Conservation (phyloP, 2,888 invertebrate species). For the Meteorus cinctellus region DNA sequence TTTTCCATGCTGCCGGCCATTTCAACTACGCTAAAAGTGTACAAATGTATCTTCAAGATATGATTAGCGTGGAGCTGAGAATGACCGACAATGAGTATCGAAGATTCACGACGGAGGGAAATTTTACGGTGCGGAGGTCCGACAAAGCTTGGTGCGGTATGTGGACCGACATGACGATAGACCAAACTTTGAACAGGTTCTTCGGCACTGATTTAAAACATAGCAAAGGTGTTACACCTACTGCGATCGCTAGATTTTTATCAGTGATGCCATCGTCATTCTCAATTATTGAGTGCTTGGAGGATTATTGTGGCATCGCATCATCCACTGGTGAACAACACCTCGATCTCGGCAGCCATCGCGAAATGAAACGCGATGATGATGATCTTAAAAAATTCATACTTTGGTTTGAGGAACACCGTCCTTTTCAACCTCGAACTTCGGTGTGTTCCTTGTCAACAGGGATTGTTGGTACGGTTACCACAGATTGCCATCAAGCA, state of each 20-base stretch:
- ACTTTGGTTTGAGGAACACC: constrained; percentile 51
- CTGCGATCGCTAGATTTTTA: constrained; percentile 41
- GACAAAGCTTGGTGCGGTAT: constrained; percentile 48
- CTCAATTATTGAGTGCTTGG: constrained; percentile 41
- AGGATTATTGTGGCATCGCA: constrained; percentile 42
- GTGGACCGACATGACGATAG: constrained; percentile 46
- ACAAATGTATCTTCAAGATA: constrained; percentile 56
- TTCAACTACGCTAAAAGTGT: constrained; percentile 54
- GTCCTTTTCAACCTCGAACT: constrained; percentile 48
- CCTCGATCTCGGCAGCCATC: constrained; percentile 50
- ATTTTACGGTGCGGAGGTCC: constrained; percentile 44
- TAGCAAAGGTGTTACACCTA: constrained; percentile 50
- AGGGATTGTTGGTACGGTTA: constrained; percentile 49
- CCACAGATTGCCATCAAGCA: constrained; percentile 52
- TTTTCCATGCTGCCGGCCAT: constrained; percentile 56
- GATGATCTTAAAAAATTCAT: constrained; percentile 50
- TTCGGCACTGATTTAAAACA: constrained; percentile 54
- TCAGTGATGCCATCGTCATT: constrained; percentile 43
- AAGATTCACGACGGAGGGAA: constrained; percentile 43
- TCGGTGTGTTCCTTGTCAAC: constrained; percentile 45
- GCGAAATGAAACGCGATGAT: constrained; percentile 52
- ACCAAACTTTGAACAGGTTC: constrained; percentile 47
- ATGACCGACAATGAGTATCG: constrained; percentile 41
- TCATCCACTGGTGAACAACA: constrained; percentile 51
- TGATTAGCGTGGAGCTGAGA: constrained; percentile 39